Base-by-base conservation (phyloP, 92 coral and sea anemone genomes). In the Ricordea florida region DNA sequence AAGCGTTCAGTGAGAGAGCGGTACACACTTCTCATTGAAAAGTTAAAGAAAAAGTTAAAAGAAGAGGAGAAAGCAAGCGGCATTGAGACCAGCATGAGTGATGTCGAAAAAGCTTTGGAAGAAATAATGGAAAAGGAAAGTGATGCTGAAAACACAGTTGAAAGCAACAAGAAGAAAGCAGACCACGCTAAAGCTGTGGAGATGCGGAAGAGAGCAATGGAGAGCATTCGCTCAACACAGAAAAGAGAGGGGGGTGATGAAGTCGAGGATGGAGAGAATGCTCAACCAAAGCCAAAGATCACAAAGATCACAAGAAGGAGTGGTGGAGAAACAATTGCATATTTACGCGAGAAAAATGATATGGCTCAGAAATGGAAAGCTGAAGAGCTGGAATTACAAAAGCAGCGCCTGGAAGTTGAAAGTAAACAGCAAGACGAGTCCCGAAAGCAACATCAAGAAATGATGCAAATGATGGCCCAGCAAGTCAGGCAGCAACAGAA, bases 401-500 rank as follows among this genome's bases (percentile, higher is more conserved):
- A 64, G 66, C 66, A 77, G 57, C 57, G 66, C 31, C 29, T 76
- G 16, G 83, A 77, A 41, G 74, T 77, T 42, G 67, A 77, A 49
- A 42, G 75, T 52, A 65, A 29, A 62, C 5, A 28, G 56, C 55
- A 76, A 76, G 82, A 76, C 22, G 55, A 63, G 45, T 38, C 46
- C 6, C 60, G 57, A 63, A 76, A 63, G 45, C 74, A 76, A 51
- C 82, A 76, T 37, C 74, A 76, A 21, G 74, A 50, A 11, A 51
- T 76, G 83, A 63, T 63, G 83, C 61, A 62, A 62, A 31, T 61
- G 49, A 22, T 69, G 47, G 62, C 46, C 43, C 62, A 75, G 51
- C 72, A 75, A 53, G 47, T 60, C 14, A 55, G 41, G 44, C 81
- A 75, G 62, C 81, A 75, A 75, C 81, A 75, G 16, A 29, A 60